These are phyloP conservation scores for Nineta flava DNA, from an alignment of 2,888 invertebrate species.

Conservation along the genomic window DNA sequence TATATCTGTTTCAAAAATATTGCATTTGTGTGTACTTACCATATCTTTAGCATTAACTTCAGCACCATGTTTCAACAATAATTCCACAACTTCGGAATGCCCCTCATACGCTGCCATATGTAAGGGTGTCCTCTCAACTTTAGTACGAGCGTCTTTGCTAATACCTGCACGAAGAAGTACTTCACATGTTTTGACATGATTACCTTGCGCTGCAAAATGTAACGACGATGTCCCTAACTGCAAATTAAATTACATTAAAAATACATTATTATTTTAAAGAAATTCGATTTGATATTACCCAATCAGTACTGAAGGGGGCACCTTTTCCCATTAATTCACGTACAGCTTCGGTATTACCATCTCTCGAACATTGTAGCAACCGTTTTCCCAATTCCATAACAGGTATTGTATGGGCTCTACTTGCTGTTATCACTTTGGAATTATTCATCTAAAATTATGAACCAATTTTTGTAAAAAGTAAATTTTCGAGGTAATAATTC, in stretches of 20 bases:
- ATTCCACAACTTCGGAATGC: constrained; percentile 53
- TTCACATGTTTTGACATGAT: constrained; percentile 63
- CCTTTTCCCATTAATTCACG: constrained; percentile 66
- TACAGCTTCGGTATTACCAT: constrained; percentile 62
- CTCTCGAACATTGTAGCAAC: constrained; percentile 60
- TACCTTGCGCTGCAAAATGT: constrained; percentile 72
- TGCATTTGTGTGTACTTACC: too few species aligned
- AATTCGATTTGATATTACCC: constrained; percentile 38
- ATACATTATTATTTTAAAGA: not conserved
- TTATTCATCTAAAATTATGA: not conserved
- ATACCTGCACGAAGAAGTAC: constrained; percentile 73
- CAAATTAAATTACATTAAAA: constrained; percentile 12
- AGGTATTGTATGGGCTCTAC: constrained; percentile 21
- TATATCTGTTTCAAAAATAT: too few species aligned
- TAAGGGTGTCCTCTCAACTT: constrained; percentile 81
- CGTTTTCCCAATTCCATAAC: constrained; percentile 71
- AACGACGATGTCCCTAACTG: constrained; percentile 81
- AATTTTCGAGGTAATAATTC: not conserved
- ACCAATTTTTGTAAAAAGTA: not conserved
- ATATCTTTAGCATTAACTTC: constrained; percentile 62
- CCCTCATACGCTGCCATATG: constrained; percentile 82
- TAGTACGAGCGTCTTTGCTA: constrained; percentile 75
- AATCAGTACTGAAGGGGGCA: constrained; percentile 84
- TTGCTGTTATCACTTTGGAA: constrained; percentile 4
- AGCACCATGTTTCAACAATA: constrained; percentile 50